phyloP scores from a whole-genome alignment of 1,140 invertebrate genomes.

The Listronotus oregonensis region DNA sequence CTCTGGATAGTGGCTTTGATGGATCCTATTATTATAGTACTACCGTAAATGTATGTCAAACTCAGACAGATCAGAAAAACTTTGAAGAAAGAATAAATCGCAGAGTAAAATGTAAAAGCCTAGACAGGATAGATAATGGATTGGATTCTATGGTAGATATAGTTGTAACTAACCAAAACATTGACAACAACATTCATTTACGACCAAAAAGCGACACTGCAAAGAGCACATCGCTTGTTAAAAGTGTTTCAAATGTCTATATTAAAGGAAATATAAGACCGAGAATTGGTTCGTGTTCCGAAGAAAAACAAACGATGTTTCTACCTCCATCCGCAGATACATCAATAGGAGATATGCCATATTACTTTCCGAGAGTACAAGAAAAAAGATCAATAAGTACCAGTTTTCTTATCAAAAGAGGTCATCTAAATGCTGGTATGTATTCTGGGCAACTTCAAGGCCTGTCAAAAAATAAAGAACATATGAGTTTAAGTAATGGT shows the following conservation, averaged over 20 bases:
- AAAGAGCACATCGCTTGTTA: constrained; percentile 30
- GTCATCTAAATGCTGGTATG: constrained; percentile 64
- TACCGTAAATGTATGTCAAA: constrained; percentile 31
- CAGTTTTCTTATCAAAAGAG: constrained; percentile 64
- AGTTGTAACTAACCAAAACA: constrained; percentile 61
- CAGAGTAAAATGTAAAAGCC: constrained; percentile 72
- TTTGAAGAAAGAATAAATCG: constrained; percentile 45
- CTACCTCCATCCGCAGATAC: constrained; percentile 44
- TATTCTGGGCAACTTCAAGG: constrained; percentile 63
- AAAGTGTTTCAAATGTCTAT: constrained; percentile 45
- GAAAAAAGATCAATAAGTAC: constrained; percentile 52
- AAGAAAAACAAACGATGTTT: constrained; percentile 55
- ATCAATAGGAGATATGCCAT: constrained; percentile 37
- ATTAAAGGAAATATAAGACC: constrained; percentile 32
- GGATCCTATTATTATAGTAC: constrained; percentile 51
- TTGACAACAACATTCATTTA: constrained; percentile 48
- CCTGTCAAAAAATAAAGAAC: constrained; percentile 57
- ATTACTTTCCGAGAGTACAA: constrained; percentile 53
- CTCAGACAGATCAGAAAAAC: constrained; percentile 47
- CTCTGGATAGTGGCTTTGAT: constrained; percentile 57
- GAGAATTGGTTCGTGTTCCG: constrained; percentile 37
- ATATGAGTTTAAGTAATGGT: constrained; percentile 48
- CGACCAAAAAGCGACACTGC: constrained; percentile 52
- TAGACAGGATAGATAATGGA: constrained; percentile 77
- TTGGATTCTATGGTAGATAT: constrained; percentile 74